phyloP scores from a whole-genome alignment of 2,113 vertebrate genomes.

The Trichomycterus rosablanca region DNA sequence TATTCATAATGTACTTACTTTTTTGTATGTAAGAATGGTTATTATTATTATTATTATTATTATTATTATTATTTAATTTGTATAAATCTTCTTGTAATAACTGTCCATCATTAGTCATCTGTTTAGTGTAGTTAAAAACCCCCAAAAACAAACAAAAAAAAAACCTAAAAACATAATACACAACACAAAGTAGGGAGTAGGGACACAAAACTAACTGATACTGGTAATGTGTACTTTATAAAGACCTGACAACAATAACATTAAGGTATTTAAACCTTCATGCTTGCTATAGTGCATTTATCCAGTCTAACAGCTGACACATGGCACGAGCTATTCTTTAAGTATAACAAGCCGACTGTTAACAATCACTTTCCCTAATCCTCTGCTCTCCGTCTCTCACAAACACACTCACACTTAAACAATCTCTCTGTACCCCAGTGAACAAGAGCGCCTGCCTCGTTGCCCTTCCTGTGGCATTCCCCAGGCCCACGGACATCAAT shows the following conservation, averaged over 20 bases:
- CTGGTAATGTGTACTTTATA: too few relatives aligned
- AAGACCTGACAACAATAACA: conserved; percentile 25
- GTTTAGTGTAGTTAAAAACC: too few relatives aligned
- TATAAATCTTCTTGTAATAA: too few relatives aligned
- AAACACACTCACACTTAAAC: conserved; percentile 53
- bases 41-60: too few relatives aligned
- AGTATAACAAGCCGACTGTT: conserved; percentile 23
- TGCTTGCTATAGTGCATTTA: conserved; percentile 28
- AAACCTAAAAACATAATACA: too few relatives aligned
- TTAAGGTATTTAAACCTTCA: conserved; percentile 28
- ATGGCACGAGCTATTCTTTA: conserved; percentile 9
- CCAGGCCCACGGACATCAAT: conserved; percentile 64
- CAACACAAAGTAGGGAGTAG: too few relatives aligned
- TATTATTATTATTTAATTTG: too few relatives aligned
- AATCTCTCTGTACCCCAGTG: conserved; percentile 12
- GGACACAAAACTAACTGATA: too few relatives aligned
- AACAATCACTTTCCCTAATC: conserved; percentile 35
- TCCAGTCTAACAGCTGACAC: conserved; percentile 35
- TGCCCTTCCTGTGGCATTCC: conserved; percentile 44
- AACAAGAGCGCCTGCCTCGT: conserved; percentile 9
- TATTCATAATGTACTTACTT: too few relatives aligned
- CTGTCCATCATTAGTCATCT: too few relatives aligned
- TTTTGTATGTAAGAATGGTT: too few relatives aligned
- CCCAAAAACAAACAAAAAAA: too few relatives aligned
- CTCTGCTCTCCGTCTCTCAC: conserved; percentile 11